Evolutionary conservation across 2,888 invertebrate species (phyloP).

Genomic region (Archips crataeganus): DNA sequence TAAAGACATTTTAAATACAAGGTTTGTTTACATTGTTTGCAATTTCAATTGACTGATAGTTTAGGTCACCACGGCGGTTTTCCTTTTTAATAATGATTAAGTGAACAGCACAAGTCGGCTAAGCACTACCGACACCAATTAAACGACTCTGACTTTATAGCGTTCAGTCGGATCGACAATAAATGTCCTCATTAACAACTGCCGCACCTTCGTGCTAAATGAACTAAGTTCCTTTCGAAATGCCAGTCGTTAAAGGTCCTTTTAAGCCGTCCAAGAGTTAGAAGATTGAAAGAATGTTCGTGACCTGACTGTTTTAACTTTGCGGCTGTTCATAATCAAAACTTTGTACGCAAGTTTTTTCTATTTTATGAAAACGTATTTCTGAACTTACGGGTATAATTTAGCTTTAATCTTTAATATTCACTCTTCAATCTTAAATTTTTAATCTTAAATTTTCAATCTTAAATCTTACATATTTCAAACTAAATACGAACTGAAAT

Average conservation of each 20-base stretch:
- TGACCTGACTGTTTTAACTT: slow-evolving; percentile 20
- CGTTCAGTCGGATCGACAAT: not conserved
- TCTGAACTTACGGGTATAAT: too few species aligned
- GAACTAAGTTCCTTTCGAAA: slow-evolving; percentile 10
- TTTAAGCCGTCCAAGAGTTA: not conserved
- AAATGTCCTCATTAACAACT: slow-evolving; percentile 12
- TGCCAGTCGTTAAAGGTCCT: not conserved
- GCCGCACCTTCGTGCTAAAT: slow-evolving; percentile 17
- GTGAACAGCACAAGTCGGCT: not conserved
- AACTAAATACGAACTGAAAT: too few species aligned
- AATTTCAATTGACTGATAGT: too few species aligned
- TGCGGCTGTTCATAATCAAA: not conserved
- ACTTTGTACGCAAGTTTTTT: not conserved
- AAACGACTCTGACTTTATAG: not conserved
- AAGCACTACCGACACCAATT: not conserved
- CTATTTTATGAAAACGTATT: too few species aligned
- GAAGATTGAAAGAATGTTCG: slow-evolving; percentile 25
- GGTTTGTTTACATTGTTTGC: too few species aligned
- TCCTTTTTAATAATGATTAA: not conserved
- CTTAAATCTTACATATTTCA: too few species aligned
- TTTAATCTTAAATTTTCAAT: too few species aligned
- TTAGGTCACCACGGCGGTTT: too few species aligned
- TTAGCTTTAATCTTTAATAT: too few species aligned
- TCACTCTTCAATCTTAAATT: too few species aligned
- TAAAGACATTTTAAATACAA: too few species aligned